Conservation (phyloP, 2,113 vertebrate species). For the Spea multiplicata region DNA sequence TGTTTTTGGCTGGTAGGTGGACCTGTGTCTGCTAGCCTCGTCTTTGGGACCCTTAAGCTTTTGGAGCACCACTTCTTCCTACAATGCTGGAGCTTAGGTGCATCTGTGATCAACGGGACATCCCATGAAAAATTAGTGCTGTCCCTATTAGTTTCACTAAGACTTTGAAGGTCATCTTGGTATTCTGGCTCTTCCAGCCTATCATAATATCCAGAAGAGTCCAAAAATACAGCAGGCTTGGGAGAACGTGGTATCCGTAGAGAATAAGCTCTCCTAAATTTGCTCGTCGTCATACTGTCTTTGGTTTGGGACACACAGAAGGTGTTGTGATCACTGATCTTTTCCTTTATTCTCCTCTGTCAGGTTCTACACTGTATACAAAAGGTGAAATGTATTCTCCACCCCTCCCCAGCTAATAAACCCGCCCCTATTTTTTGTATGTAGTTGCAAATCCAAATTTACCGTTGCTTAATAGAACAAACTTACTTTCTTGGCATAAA, state of each 20-base stretch:
- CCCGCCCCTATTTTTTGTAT: neutral
- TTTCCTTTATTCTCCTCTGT: neutral
- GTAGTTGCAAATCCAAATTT: neutral
- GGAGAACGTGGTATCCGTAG: slow-evolving; percentile 32
- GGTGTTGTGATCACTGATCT: neutral
- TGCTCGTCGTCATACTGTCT: slow-evolving; percentile 23
- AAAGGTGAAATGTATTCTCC: neutral
- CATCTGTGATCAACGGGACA: slow-evolving; percentile 25
- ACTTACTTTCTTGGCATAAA: neutral
- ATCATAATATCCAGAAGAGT: slow-evolving; percentile 25
- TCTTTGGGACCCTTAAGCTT: slow-evolving; percentile 30
- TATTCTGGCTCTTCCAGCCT: slow-evolving; percentile 25
- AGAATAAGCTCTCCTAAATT: slow-evolving; percentile 37
- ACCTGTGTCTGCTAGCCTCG: neutral
- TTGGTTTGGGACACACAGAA: neutral
- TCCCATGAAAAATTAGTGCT: slow-evolving; percentile 29
- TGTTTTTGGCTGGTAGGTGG: neutral
- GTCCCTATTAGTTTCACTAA: slow-evolving; percentile 10
- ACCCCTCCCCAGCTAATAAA: neutral
- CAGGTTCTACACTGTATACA: neutral
- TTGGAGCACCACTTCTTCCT: slow-evolving; percentile 39
- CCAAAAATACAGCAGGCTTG: slow-evolving; percentile 21
- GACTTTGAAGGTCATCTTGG: slow-evolving; percentile 5
- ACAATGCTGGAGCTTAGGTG: slow-evolving; percentile 29
- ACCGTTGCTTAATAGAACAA: neutral